Percentiles rank a stretch among this genome's conserved stretches.
Conservation (phyloP, 2,113 vertebrate genomes). For the Catagonus wagneri region DNA sequence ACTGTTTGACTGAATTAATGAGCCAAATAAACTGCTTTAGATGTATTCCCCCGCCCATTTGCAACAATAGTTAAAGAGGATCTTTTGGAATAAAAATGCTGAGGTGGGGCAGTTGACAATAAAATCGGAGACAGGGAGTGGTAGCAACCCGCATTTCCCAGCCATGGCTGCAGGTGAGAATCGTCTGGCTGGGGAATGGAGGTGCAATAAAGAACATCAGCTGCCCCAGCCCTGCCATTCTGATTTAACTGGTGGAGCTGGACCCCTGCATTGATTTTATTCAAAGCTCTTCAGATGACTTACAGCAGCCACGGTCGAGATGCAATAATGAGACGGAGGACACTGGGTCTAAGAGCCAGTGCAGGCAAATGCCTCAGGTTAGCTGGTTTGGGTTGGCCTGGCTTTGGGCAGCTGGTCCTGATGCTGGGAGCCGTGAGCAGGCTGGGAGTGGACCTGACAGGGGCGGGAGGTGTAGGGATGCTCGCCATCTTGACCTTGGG, state of each 20-base stretch:
- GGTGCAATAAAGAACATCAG: not conserved
- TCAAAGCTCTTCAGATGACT: not conserved
- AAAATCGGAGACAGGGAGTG: not conserved
- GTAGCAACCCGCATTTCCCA: not conserved
- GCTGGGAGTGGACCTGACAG: too few species aligned
- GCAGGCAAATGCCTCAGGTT: not conserved
- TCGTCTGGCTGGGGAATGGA: not conserved
- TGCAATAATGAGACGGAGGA: not conserved
- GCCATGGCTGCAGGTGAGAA: not conserved
- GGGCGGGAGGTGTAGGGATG: not conserved
- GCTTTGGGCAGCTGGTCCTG: not conserved
- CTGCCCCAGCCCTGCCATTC: not conserved
- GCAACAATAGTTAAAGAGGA: not conserved
- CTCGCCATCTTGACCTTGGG: not conserved
- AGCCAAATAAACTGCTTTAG: constrained; percentile 42
- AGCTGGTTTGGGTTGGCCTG: not conserved
- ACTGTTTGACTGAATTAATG: constrained; percentile 9
- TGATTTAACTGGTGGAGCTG: not conserved
- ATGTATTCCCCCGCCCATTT: not conserved
- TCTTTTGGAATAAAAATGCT: constrained; percentile 14
- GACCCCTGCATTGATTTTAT: not conserved
- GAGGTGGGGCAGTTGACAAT: not conserved
- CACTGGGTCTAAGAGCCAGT: not conserved
- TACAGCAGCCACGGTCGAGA: not conserved
- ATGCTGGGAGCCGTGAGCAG: not conserved